phyloP scores from a whole-genome alignment of 2,888 invertebrate genomes.

The Andrena praecox region DNA sequence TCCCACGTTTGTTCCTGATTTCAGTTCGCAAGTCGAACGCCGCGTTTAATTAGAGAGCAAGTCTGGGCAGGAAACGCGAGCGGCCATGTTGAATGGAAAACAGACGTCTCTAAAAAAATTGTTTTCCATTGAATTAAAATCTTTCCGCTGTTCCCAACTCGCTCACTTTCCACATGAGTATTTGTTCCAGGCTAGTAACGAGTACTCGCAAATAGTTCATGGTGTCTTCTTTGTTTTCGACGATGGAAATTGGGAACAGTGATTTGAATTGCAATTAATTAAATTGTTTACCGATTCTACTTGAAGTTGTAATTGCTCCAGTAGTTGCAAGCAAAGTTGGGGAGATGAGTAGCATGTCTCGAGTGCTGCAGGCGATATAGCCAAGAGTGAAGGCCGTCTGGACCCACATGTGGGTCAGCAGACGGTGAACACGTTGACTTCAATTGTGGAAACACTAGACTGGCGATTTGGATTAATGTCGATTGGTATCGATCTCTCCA shows the following conservation, averaged over 20 bases:
- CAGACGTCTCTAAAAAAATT: slow-evolving; percentile 17
- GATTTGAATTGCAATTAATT: too few relatives aligned
- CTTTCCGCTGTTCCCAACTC: slow-evolving; percentile 23
- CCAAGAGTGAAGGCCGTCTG: background rate
- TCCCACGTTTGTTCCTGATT: slow-evolving; percentile 35
- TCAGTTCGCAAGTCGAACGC: background rate
- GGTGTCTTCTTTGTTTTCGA: background rate
- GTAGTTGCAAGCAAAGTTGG: background rate
- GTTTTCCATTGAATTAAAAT: slow-evolving; percentile 40
- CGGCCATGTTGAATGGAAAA: slow-evolving; percentile 6
- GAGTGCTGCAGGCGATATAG: slow-evolving; percentile 15
- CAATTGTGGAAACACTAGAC: slow-evolving; percentile 32
- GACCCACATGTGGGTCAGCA: slow-evolving; percentile 31
- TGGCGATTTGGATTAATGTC: slow-evolving; percentile 49
- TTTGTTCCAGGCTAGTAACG: background rate
- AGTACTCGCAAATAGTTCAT: background rate
- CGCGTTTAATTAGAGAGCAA: slow-evolving; percentile 21
- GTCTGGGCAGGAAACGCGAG: background rate
- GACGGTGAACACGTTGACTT: slow-evolving; percentile 35
- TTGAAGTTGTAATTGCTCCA: too few relatives aligned
- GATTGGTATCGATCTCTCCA: slow-evolving; percentile 30
- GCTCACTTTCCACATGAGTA: background rate
- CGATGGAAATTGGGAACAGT: too few relatives aligned
- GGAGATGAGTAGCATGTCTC: background rate
- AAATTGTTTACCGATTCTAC: too few relatives aligned